Percentiles rank a stretch among this genome's conserved stretches.
phyloP scores from a whole-genome alignment of 2,113 vertebrate species.

The Pavo muticus region DNA sequence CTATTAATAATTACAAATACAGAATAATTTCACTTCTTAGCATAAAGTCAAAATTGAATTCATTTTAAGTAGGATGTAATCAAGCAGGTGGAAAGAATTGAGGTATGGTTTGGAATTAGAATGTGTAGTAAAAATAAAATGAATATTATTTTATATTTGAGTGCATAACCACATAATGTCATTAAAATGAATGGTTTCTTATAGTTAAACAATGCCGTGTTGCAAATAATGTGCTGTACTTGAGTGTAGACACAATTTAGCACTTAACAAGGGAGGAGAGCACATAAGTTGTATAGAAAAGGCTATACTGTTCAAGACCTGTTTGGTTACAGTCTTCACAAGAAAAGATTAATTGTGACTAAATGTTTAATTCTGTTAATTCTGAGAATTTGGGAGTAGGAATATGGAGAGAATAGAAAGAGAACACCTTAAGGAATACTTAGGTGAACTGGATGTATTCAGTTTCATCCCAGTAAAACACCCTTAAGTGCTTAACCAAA shows the following conservation, averaged over 20 bases:
- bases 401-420: not conserved
- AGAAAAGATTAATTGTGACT: not conserved
- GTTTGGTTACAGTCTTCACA: not conserved
- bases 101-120: not conserved
- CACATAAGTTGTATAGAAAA: not conserved
- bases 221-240: not conserved
- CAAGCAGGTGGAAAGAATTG: not conserved
- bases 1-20: not conserved
- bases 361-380: not conserved
- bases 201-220: not conserved
- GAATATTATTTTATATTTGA: not conserved
- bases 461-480: not conserved
- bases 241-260: not conserved
- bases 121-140: not conserved
- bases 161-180: not conserved
- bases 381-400: not conserved
- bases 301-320: not conserved
- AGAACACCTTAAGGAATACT: not conserved
- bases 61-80: not conserved
- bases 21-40: not conserved
- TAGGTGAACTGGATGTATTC: not conserved
- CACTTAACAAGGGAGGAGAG: not conserved
- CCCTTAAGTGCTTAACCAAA: not conserved
- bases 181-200: not conserved
- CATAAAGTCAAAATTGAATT: not conserved